Evolutionary conservation across 1,140 invertebrate genomes (phyloP).

Genomic region (Zaprionus tsacasi): DNA sequence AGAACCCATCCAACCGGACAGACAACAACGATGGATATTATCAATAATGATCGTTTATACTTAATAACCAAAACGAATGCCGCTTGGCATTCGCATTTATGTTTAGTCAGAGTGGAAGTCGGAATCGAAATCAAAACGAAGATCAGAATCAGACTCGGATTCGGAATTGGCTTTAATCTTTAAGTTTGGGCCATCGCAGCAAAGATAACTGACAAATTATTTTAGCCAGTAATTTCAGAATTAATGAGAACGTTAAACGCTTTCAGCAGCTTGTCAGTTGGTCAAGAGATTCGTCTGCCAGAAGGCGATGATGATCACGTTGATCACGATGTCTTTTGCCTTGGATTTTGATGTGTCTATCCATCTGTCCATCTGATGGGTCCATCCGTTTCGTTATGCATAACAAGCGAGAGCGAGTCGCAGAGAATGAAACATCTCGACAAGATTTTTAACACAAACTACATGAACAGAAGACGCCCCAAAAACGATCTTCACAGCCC

Average conservation of each 20-base stretch:
- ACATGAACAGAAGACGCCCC: conserved; percentile 20
- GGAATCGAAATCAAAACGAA: not conserved
- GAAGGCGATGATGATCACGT: conserved; percentile 8
- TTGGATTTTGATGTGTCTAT: conserved; percentile 47
- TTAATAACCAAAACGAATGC: conserved; percentile 74
- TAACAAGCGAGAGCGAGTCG: conserved; percentile 32
- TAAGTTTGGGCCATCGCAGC: not conserved
- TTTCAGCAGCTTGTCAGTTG: conserved; percentile 69
- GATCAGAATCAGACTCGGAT: not conserved
- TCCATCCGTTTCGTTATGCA: conserved; percentile 43
- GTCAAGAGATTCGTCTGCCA: conserved; percentile 25
- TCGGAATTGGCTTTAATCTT: not conserved
- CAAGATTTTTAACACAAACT: conserved; percentile 23
- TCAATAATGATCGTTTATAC: conserved; percentile 72
- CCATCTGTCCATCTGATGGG: not conserved
- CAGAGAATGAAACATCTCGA: conserved; percentile 12
- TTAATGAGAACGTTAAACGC: conserved; percentile 75
- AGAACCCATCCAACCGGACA: conserved; percentile 55
- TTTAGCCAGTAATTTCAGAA: conserved; percentile 35
- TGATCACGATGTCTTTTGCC: conserved; percentile 52
- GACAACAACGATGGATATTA: conserved; percentile 53
- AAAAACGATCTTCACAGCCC: conserved; percentile 5
- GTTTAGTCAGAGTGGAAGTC: conserved; percentile 11
- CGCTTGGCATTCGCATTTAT: conserved; percentile 69
- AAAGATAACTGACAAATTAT: conserved; percentile 46